Conservation (phyloP, 2,888 invertebrate species). For the Tenthredo notha region DNA sequence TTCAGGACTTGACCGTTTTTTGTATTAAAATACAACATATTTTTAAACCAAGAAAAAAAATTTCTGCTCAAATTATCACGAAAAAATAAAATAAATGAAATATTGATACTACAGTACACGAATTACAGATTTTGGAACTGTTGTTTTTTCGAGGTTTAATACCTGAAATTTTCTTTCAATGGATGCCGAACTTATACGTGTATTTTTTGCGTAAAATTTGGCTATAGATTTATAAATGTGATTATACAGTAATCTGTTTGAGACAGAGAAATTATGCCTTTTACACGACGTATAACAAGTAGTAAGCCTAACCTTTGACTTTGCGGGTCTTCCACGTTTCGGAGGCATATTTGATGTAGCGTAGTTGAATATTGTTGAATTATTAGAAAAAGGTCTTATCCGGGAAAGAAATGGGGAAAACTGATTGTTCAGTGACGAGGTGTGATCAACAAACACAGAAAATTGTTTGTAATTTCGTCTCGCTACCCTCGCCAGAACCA, state of each 20-base stretch:
- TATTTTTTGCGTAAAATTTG: no score
- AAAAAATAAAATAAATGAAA: neutral
- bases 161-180: neutral
- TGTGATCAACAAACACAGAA: conserved; percentile 6
- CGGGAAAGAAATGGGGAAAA: neutral
- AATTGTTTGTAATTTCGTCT: neutral
- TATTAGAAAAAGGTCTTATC: neutral
- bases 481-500: neutral
- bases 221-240: no score
- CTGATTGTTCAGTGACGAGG: neutral
- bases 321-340: conserved; percentile 64
- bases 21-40: neutral
- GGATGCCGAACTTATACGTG: no score
- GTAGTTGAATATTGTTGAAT: neutral
- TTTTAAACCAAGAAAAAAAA: neutral
- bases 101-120: neutral
- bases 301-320: conserved; percentile 65
- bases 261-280: neutral
- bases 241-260: no score
- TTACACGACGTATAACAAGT: neutral
- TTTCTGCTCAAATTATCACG: neutral
- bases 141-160: neutral
- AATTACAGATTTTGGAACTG: neutral
- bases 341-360: conserved; percentile 65
- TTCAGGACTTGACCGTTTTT: neutral